Evolutionary conservation across 2,888 invertebrate species (phyloP).

Genomic region (Cistogaster globosa): DNA sequence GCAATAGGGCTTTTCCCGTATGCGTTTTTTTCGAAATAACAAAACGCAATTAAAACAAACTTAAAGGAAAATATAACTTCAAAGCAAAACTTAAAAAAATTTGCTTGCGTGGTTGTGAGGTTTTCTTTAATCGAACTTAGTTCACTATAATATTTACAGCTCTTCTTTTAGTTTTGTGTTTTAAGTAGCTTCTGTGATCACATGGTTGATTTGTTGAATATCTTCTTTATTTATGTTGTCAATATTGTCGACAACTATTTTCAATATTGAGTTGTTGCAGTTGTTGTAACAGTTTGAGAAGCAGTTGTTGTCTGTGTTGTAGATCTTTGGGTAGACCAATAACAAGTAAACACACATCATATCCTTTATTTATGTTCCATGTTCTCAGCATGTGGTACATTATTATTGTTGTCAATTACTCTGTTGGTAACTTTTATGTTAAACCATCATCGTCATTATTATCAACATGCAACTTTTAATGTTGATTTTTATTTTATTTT

Average conservation of each 20-base stretch:
- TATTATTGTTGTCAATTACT: constrained; percentile 71
- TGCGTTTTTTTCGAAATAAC: constrained; percentile 39
- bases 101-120: constrained; percentile 41
- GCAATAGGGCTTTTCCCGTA: constrained; percentile 56
- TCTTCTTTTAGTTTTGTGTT: constrained; percentile 11
- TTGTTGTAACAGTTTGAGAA: constrained; percentile 33
- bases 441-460: constrained; percentile 44
- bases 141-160: not conserved
- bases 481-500: constrained; percentile 1
- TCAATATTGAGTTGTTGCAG: constrained; percentile 46
- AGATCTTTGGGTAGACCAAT: constrained; percentile 11
- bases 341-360: constrained; percentile 45
- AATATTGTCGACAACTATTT: constrained; percentile 69
- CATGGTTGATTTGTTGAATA: constrained; percentile 69
- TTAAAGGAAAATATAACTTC: constrained; percentile 62
- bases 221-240: constrained; percentile 72
- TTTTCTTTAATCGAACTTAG: not conserved
- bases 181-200: constrained; percentile 70
- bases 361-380: constrained; percentile 46
- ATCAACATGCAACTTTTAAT: constrained; percentile 40
- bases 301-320: constrained; percentile 22
- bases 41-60: not conserved
- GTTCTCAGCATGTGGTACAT: constrained; percentile 69
- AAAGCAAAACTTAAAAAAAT: constrained; percentile 1
- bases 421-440: constrained; percentile 66